Conservation (phyloP, 2,888 invertebrate species). For the Nowickia ferox region DNA sequence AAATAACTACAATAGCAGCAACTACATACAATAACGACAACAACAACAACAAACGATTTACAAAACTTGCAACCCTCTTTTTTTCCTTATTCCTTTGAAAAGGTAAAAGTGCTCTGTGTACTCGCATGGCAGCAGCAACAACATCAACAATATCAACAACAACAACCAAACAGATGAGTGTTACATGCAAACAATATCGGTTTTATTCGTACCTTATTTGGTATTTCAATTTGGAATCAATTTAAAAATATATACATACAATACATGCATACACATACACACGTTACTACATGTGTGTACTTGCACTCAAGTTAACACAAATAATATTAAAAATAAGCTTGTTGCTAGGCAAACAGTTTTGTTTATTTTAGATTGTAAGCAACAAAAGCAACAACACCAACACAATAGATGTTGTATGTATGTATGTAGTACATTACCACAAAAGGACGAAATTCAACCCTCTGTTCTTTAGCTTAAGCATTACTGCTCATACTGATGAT, state of each 20-base stretch:
- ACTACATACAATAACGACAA: conserved; percentile 40
- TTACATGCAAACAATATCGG: conserved; percentile 66
- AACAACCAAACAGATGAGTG: conserved; percentile 49
- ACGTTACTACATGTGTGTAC: not conserved
- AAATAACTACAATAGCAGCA: conserved; percentile 60
- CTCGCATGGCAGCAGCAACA: conserved; percentile 29
- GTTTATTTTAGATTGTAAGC: conserved; percentile 47
- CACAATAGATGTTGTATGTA: not conserved
- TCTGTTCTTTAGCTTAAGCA: conserved; percentile 24
- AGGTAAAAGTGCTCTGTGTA: conserved; percentile 15
- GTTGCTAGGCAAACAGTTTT: conserved; percentile 69
- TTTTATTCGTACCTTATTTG: conserved; percentile 68
- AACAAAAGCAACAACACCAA: conserved; percentile 28
- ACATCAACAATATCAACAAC: conserved; percentile 25
- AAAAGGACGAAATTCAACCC: conserved; percentile 67
- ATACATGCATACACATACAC: conserved; percentile 3
- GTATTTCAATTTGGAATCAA: conserved; percentile 70
- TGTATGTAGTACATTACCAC: conserved; percentile 23
- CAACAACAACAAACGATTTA: conserved; percentile 36
- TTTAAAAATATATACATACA: conserved; percentile 51
- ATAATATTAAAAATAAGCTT: conserved; percentile 56
- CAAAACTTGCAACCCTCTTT: conserved; percentile 64
- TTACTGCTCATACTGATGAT: conserved; percentile 36
- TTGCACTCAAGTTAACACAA: conserved; percentile 21
- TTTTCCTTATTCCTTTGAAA: conserved; percentile 22